phyloP scores from a whole-genome alignment of 2,797 vertebrate genomes.

The Poecilia picta region DNA sequence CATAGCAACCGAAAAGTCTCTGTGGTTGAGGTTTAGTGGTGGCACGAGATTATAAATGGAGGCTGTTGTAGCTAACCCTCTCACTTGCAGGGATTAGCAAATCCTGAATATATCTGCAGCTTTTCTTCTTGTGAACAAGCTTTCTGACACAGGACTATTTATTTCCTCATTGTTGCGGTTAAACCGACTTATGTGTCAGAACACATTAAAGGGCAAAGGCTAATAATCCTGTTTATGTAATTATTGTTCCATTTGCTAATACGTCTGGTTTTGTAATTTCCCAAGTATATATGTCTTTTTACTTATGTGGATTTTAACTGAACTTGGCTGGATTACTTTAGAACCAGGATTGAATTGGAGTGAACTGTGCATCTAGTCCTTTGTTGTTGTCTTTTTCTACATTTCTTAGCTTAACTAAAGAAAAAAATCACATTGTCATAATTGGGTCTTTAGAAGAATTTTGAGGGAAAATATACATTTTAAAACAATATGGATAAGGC shows the following conservation, averaged over 20 bases:
- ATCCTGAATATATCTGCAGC: no score
- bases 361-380: not conserved
- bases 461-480: not conserved
- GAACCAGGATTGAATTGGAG: not conserved
- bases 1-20: not conserved
- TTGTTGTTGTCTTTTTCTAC: not conserved
- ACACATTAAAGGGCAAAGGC: not conserved
- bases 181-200: not conserved
- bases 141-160: not conserved
- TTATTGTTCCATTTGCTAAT: not conserved
- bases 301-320: not conserved
- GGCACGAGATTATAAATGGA: not conserved
- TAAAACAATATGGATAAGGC: no score
- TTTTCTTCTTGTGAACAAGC: not conserved
- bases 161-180: not conserved
- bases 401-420: not conserved
- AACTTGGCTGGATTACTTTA: not conserved
- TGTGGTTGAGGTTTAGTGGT: not conserved
- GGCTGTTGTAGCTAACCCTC: not conserved
- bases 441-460: not conserved
- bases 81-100: not conserved
- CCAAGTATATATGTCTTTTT: not conserved
- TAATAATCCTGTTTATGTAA: not conserved
- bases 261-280: not conserved
- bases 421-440: not conserved